phyloP scores from a whole-genome alignment of 2,113 vertebrate genomes.

The Rhipidura dahli region DNA sequence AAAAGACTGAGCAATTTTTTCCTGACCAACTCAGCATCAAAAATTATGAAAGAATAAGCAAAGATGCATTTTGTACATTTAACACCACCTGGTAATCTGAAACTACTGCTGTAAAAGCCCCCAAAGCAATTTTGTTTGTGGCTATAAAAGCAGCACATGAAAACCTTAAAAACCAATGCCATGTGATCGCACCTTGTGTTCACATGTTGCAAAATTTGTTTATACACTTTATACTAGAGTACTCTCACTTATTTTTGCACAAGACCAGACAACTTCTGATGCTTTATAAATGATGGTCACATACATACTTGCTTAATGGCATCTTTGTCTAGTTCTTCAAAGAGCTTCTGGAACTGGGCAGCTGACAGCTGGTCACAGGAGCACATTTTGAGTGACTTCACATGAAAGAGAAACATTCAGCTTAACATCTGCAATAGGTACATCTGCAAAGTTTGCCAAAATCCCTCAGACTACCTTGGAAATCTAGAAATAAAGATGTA shows the following conservation, averaged over 20 bases:
- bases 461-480: neutral
- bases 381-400: conserved; percentile 63
- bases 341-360: conserved; percentile 83
- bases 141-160: neutral
- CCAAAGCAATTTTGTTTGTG: neutral
- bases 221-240: neutral
- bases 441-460: neutral
- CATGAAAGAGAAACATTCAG: neutral
- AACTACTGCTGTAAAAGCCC: neutral
- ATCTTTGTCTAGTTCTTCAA: conserved; percentile 87
- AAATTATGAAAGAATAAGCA: neutral
- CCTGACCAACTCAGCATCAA: neutral
- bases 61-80: neutral
- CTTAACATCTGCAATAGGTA: neutral
- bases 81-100: neutral
- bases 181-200: neutral
- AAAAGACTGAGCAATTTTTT: neutral
- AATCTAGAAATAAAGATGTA: neutral
- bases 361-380: conserved; percentile 67
- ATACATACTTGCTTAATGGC: conserved; percentile 73
- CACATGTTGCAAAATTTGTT: neutral
- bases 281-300: neutral
- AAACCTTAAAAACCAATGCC: neutral
- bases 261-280: neutral
- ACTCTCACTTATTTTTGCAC: neutral